phyloP scores from a whole-genome alignment of 2,113 vertebrate genomes.

The Smithornis capensis region DNA sequence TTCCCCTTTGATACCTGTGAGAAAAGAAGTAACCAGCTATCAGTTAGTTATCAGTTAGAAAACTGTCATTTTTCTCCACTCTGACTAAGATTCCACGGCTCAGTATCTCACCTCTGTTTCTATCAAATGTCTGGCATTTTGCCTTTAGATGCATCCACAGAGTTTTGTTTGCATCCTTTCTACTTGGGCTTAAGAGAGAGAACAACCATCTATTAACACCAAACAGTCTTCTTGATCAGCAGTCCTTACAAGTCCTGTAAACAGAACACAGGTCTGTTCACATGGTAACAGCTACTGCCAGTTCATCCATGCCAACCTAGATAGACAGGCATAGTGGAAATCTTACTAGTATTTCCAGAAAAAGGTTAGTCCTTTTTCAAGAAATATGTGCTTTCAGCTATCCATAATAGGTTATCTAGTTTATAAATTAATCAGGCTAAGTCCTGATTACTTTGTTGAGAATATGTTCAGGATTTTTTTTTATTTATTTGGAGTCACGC shows the following conservation, averaged over 20 bases:
- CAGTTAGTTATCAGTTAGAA: no score
- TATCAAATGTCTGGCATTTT: background rate
- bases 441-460: background rate
- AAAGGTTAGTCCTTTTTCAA: background rate
- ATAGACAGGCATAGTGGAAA: accelerated
- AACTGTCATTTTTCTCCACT: background rate
- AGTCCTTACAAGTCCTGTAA: background rate
- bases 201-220: background rate
- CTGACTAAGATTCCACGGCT: background rate
- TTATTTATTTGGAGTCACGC: background rate
- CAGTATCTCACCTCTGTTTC: background rate
- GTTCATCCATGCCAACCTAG: background rate
- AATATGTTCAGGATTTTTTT: background rate
- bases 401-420: background rate
- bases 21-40: background rate
- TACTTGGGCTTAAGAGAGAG: background rate
- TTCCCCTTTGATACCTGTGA: background rate
- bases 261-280: background rate
- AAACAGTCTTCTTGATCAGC: background rate
- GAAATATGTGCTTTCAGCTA: background rate
- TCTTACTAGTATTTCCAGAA: background rate
- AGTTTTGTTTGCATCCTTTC: background rate
- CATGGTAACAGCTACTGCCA: background rate
- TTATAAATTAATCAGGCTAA: background rate
- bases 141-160: background rate